Base-by-base conservation (phyloP, 2,888 invertebrate species). In the Sialis fuliginosa region DNA sequence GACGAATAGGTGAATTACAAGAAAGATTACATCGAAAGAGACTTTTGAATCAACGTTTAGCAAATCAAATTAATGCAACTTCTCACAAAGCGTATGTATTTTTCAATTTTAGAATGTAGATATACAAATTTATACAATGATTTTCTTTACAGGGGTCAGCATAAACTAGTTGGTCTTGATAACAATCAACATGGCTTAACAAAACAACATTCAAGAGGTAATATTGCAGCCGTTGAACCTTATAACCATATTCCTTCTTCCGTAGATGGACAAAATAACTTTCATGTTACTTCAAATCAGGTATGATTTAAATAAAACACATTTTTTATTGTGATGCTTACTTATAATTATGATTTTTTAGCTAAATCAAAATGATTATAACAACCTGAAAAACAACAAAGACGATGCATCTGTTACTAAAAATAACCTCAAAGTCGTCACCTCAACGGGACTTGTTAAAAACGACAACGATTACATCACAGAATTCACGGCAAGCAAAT, bases 1-100 rank as follows among this genome's bases (percentile, higher is more conserved):
- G 88, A 57, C 73, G 92, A 56, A 95, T 96, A 59, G 87, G 89
- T 39, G 93, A 96, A 63, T 74, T 96, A 45, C 93, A 95, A 64
- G 88, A 89, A 55, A 74, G 95, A 45, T 68, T 96, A 55, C 85
- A 92, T 58, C 76, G 90, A 54, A 92, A 92, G 63, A 75, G 91
- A 52, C 77, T 88, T 48, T 74, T 90, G 54, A 91, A 91, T 64
- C 78, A 80, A 58, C 80, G 81, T 58, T 64, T 80, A 61, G 75
- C 77, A 49, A 74, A 72, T 54, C 78, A 79, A 55, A 70, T 75
- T 50, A 71, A 66, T 45, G 68, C 69, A 7, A 60, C 63, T 5
- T 63, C 64, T n/a, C 64, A 66, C 48, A 64, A 65, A 53, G 62
- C 64, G 22, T 22, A 22, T 2, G 22, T 22, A 22, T 22, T 22